Base-by-base conservation (phyloP, 1,140 invertebrate species). In the Drosophila mauritiana region DNA sequence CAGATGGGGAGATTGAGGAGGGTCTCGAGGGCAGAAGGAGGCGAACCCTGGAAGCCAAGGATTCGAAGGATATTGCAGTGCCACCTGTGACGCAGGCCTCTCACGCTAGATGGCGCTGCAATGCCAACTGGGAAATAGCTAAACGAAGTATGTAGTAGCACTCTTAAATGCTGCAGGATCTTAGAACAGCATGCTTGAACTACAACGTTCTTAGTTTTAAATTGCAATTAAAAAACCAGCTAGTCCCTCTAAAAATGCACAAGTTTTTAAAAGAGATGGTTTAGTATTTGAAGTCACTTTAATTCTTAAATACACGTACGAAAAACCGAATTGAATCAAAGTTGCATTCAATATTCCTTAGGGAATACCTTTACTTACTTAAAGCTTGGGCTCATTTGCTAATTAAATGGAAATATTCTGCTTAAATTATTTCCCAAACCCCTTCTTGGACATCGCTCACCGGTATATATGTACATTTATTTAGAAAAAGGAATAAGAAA, bases 21-120 rank as follows among this genome's bases (percentile, higher is more conserved):
- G 48, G n/a, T 10, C 8, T 31, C 3, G 48, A n/a, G 25, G 25
- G n/a, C 10, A 12, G 11, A 4, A 8, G 15, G 42, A 20, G 42
- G 42, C 10, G 17, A 20, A 11, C 42, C 10, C 42, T 43, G 8
- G 8, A 13, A 15, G 22, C 25, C 3, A 22, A 36, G 42, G 55
- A 46, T 46, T 45, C 55, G 17, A 58, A 58, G 55, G 27, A 8
- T 34, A 58, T 58, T 58, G 31, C 42, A 49, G 48, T 49, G 48
- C 10, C 42, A 58, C 55, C 55, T 58, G 55, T 46, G 55, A 36
- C 13, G 45, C 45, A 48, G 45, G 11, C 5, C 3, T 4, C 27
- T 25, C 13, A 27, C 45, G 45, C 22, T 48, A 48, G 45, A 27
- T 48, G 45, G 45, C 45, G 22, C 22, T 27, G 22, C 10, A 27